Evolutionary conservation across 1,140 invertebrate genomes (phyloP).

Genomic region (Oscheius sp.): DNA sequence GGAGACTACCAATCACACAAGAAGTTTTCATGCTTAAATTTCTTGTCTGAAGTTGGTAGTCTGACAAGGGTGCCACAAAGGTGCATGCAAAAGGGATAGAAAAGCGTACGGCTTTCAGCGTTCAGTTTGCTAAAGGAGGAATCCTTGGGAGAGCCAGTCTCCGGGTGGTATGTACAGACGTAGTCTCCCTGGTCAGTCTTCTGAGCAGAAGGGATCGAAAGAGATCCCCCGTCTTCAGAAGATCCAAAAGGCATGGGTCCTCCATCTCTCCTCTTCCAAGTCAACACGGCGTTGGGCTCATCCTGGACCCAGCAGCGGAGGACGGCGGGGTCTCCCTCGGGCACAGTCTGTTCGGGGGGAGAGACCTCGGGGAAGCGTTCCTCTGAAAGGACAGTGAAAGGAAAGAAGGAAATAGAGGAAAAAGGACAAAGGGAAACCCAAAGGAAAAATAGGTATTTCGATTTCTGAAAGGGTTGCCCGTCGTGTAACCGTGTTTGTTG

Average conservation of each 20-base stretch:
- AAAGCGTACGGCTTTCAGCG: conserved; percentile 21
- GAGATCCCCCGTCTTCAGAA: conserved; percentile 24
- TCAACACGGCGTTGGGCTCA: conserved; percentile 37
- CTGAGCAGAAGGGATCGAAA: conserved; percentile 35
- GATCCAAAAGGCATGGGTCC: conserved; percentile 33
- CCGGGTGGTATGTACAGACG: conserved; percentile 44
- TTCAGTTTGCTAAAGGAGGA: conserved; percentile 15
- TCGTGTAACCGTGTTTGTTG: too few species aligned
- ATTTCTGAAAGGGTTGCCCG: too few species aligned
- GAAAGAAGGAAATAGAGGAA: conserved; percentile 1
- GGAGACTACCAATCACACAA: too few species aligned
- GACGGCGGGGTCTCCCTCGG: conserved; percentile 51
- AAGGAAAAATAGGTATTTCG: too few species aligned
- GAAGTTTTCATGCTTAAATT: too few species aligned
- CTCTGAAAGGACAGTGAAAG: conserved; percentile 23
- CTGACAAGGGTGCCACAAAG: neutral
- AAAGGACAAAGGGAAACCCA: neutral
- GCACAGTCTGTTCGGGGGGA: conserved; percentile 53
- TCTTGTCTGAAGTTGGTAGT: neutral
- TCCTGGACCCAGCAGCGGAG: conserved; percentile 48
- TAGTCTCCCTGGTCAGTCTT: conserved; percentile 44
- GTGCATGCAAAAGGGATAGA: too few species aligned
- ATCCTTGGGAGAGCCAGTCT: conserved; percentile 34
- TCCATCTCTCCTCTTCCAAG: conserved; percentile 20
- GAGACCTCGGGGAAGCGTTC: conserved; percentile 50